Percentiles rank a stretch among this genome's conserved stretches.
phyloP scores from a whole-genome alignment of 2,797 vertebrate genomes.

The Leptodactylus fallax region DNA sequence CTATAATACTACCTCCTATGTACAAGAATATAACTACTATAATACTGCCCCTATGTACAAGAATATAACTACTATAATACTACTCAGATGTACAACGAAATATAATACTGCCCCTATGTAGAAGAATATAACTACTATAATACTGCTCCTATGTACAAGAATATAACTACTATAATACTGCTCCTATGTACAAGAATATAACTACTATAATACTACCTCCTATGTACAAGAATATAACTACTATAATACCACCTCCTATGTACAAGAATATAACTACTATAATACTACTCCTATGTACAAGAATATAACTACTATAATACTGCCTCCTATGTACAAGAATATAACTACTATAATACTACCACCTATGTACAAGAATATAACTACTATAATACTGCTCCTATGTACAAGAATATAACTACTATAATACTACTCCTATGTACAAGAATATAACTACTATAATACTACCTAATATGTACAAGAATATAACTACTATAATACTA shows the following conservation, averaged over 20 bases:
- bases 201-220: too few species aligned
- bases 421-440: too few species aligned
- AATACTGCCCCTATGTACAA: background rate
- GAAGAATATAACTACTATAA: background rate
- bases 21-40: background rate
- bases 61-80: constrained; percentile 1
- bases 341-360: constrained; percentile 23
- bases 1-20: too few species aligned
- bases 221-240: background rate
- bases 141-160: background rate
- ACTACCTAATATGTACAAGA: too few species aligned
- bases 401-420: too few species aligned
- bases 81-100: background rate
- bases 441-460: too few species aligned
- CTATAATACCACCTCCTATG: background rate
- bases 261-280: constrained; percentile 2
- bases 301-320: constrained; percentile 20
- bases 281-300: background rate
- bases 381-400: constrained; percentile 14
- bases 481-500: too few species aligned
- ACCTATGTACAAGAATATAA: constrained; percentile 6
- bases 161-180: constrained; percentile 1
- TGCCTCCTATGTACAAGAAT: constrained; percentile 11
- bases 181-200: background rate
- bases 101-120: background rate